Evolutionary conservation across 2,797 vertebrate genomes (phyloP).

Genomic region (Cetoscarus ocellatus): DNA sequence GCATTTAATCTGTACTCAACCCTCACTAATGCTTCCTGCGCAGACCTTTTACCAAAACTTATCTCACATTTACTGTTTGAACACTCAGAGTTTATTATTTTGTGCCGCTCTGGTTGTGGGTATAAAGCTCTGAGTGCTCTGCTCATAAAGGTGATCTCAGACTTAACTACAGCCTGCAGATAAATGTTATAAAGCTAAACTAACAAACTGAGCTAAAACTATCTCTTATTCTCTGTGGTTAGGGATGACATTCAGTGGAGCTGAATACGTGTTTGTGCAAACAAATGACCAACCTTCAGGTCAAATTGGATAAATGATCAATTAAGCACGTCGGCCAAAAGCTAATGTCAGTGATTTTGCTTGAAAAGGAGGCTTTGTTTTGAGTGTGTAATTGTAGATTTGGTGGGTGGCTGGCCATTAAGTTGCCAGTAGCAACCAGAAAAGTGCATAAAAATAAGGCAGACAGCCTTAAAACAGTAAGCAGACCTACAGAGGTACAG

Average conservation of each 20-base stretch:
- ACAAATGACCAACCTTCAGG: background rate
- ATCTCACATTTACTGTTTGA: background rate
- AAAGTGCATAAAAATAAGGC: background rate
- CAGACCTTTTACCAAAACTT: background rate
- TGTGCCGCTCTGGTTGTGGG: background rate
- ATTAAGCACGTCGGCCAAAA: background rate
- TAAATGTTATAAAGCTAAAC: background rate
- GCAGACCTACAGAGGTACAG: background rate
- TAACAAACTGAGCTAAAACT: background rate
- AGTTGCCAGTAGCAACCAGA: background rate
- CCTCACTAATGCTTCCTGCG: background rate
- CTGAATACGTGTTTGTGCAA: background rate
- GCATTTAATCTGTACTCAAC: background rate
- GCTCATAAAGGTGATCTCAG: background rate
- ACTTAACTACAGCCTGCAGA: background rate
- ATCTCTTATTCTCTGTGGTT: background rate
- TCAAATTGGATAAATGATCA: conserved; percentile 14
- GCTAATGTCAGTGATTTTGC: conserved; percentile 2
- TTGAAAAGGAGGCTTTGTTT: conserved; percentile 2
- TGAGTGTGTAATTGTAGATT: background rate
- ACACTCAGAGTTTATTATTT: background rate
- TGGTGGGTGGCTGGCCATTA: background rate
- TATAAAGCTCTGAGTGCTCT: background rate
- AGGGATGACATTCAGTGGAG: background rate
- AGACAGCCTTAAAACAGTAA: background rate